Evolutionary conservation across 2,113 vertebrate genomes (phyloP).

Genomic region (Muscicapa adusta): DNA sequence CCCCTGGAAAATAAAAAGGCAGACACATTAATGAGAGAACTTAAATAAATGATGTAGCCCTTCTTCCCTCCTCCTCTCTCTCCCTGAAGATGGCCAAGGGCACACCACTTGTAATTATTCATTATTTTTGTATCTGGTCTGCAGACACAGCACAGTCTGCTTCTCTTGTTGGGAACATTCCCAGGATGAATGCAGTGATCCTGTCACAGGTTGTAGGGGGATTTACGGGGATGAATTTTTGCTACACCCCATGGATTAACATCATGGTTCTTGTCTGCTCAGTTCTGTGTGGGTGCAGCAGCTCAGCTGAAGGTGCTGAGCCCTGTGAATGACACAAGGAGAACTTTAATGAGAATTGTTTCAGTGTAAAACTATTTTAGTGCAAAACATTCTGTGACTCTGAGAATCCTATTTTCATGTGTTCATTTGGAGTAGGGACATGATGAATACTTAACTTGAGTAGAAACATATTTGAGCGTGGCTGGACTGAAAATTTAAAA

Average conservation of each 20-base stretch:
- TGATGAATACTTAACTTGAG: not conserved
- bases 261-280: not conserved
- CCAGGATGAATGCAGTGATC: not conserved
- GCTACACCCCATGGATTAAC: not conserved
- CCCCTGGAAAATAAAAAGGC: not conserved
- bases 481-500: not conserved
- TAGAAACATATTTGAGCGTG: not conserved
- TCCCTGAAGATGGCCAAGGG: not conserved
- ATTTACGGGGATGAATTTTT: not conserved
- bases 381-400: not conserved
- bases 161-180: not conserved
- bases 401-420: not conserved
- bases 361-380: not conserved
- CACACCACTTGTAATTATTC: not conserved
- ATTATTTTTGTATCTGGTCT: not conserved
- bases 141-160: not conserved
- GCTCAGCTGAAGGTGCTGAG: not conserved
- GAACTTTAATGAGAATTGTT: not conserved
- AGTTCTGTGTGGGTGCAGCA: not conserved
- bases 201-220: not conserved
- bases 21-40: not conserved
- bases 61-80: fast-evolving
- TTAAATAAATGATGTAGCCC: not conserved
- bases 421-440: not conserved
- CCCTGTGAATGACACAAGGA: not conserved